Evolutionary conservation across 37 sponge, comb jelly and placozoan genomes (phyloP).

Genomic region (Diacarnus erythraeanus): DNA sequence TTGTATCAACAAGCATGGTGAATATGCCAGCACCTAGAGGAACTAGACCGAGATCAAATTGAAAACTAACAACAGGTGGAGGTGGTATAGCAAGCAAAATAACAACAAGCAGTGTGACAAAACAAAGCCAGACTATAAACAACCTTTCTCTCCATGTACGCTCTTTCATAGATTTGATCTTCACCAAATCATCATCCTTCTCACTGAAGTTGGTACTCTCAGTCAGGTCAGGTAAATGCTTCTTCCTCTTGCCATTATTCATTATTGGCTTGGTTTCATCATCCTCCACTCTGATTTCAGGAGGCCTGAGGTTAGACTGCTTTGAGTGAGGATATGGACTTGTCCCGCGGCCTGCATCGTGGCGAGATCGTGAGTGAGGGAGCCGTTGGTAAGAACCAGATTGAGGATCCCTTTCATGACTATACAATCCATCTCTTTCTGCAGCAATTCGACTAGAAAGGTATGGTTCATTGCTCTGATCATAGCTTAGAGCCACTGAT

Average conservation of each 20-base stretch:
- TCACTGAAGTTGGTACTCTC: neutral
- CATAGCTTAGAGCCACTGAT: conserved; percentile 61
- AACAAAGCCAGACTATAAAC: conserved; percentile 50
- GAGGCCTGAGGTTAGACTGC: conserved; percentile 27
- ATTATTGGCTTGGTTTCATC: conserved; percentile 6
- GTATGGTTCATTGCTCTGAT: conserved; percentile 64
- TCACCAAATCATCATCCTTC: neutral
- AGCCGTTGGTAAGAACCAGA: conserved; percentile 32
- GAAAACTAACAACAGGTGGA: conserved; percentile 31
- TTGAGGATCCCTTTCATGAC: neutral
- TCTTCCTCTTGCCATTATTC: conserved; percentile 2
- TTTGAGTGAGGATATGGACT: conserved; percentile 44
- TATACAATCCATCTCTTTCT: conserved; percentile 52
- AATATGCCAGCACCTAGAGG: conserved; percentile 75
- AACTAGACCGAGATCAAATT: conserved; percentile 87
- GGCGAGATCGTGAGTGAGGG: neutral
- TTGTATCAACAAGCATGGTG: conserved; percentile 79
- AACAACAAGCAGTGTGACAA: conserved; percentile 52
- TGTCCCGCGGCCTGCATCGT: conserved; percentile 17
- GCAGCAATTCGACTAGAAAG: conserved; percentile 48
- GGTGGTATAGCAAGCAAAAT: conserved; percentile 66
- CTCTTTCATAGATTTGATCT: conserved; percentile 35
- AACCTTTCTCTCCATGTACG: conserved; percentile 48
- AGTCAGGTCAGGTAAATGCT: neutral
- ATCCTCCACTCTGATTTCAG: conserved; percentile 45